Conservation (phyloP, 2,888 invertebrate species). For the Dyspetes luteomarginatus region DNA sequence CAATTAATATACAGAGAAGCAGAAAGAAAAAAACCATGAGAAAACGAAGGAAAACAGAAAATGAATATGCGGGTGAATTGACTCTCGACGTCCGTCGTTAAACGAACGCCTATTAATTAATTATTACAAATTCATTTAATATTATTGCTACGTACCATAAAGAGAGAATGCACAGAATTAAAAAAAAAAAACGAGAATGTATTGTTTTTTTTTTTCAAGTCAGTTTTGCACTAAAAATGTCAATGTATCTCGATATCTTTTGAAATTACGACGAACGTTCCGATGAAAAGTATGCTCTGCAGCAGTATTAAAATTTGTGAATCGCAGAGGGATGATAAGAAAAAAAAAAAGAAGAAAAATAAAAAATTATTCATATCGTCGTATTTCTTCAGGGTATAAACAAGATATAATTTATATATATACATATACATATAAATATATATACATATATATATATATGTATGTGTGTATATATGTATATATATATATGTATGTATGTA, state of each 20-base stretch:
- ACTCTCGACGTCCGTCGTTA: neutral
- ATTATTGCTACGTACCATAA: neutral
- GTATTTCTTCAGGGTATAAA: conserved; percentile 38
- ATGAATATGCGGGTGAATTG: neutral
- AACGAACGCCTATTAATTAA: conserved; percentile 4
- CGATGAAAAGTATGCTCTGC: neutral
- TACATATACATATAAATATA: too few species aligned
- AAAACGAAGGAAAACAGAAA: conserved; percentile 1
- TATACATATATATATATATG: too few species aligned
- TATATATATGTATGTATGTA: too few species aligned
- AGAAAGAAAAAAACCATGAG: conserved; percentile 24
- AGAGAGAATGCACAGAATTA: neutral
- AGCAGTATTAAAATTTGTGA: neutral
- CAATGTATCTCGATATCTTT: neutral
- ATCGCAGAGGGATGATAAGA: neutral
- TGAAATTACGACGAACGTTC: neutral
- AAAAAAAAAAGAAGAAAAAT: neutral
- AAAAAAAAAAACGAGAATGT: neutral
- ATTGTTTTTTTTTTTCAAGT: neutral
- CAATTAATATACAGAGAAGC: conserved; percentile 28
- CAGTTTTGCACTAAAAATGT: neutral
- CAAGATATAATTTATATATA: neutral
- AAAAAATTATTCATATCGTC: conserved; percentile 44
- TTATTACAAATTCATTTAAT: neutral
- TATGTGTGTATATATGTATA: too few species aligned